These are phyloP conservation scores for Sardinella longiceps DNA, from an alignment of 2,797 vertebrate species.

Conservation along the genomic window DNA sequence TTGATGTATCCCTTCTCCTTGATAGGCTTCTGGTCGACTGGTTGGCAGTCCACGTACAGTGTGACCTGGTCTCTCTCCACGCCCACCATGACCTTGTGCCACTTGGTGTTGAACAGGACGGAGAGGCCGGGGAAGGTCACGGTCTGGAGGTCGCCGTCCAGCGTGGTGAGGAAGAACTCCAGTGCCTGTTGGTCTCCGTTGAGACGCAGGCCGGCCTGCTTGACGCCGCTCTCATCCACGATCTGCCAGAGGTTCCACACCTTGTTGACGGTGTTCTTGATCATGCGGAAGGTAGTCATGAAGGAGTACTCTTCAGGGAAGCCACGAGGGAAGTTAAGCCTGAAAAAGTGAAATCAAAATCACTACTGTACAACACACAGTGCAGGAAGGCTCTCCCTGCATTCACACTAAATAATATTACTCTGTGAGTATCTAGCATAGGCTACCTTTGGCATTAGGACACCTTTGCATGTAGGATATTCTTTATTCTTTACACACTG, in stretches of 20 bases:
- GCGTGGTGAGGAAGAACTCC: conserved; percentile 81
- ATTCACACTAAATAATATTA: not conserved
- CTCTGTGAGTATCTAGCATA: not conserved
- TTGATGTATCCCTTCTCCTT: conserved; percentile 80
- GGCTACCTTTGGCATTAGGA: not conserved
- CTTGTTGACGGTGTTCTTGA: conserved; percentile 80
- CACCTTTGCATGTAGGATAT: not conserved
- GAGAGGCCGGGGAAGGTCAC: conserved; percentile 79
- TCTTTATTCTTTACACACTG: not conserved
- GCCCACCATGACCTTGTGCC: conserved; percentile 85
- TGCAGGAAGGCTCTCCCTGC: not conserved
- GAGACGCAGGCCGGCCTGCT: conserved; percentile 78
- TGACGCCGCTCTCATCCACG: conserved; percentile 75
- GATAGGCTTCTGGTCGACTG: conserved; percentile 77
- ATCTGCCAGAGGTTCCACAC: conserved; percentile 85
- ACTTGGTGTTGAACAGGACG: conserved; percentile 82
- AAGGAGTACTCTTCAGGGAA: conserved; percentile 83
- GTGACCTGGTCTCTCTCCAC: conserved; percentile 78
- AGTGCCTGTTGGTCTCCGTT: conserved; percentile 80
- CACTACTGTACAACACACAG: conserved; percentile 11
- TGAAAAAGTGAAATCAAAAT: conserved; percentile 44
- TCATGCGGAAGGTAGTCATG: conserved; percentile 84
- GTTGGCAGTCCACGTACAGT: conserved; percentile 81
- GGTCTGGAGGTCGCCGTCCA: conserved; percentile 77
- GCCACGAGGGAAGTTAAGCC: conserved; percentile 79